Conservation (phyloP, 2,113 vertebrate species). For the Lamprologus speciosus region DNA sequence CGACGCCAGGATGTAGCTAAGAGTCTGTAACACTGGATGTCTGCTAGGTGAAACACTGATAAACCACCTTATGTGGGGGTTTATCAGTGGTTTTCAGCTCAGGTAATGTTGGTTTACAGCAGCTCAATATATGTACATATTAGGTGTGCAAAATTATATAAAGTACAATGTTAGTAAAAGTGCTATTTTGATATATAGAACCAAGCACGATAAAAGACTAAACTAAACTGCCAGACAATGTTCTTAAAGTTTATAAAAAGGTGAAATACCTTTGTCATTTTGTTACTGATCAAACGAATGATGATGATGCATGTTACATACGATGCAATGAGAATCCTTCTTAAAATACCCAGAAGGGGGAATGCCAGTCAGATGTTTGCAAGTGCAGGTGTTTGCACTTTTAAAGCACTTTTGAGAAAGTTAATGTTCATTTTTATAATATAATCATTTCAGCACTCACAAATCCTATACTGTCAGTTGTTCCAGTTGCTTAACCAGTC, state of each 20-base stretch:
- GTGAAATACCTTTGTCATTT: not conserved
- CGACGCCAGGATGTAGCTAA: rapidly evolving
- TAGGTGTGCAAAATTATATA: not conserved
- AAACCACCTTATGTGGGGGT: rapidly evolving
- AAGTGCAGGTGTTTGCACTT: not conserved
- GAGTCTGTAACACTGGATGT: not conserved
- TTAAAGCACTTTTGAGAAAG: not conserved
- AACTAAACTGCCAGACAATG: not conserved
- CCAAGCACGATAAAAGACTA: not conserved
- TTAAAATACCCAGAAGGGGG: not conserved
- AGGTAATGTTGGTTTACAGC: not conserved
- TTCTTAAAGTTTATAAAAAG: not conserved
- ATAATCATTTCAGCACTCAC: not conserved
- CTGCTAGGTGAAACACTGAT: not conserved
- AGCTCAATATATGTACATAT: not conserved
- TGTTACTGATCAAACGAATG: not conserved
- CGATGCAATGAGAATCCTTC: not conserved
- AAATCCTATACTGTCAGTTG: not conserved
- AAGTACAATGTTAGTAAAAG: not conserved
- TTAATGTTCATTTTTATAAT: not conserved
- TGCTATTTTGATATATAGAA: not conserved
- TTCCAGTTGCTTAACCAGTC: rapidly evolving
- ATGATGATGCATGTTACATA: not conserved
- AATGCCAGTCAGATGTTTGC: not conserved
- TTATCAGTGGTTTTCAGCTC: not conserved